Percentiles rank a stretch among this genome's conserved stretches.
These are phyloP conservation scores for Cisticola juncidis DNA, from an alignment of 2,113 vertebrate genomes.

Conservation along the genomic window DNA sequence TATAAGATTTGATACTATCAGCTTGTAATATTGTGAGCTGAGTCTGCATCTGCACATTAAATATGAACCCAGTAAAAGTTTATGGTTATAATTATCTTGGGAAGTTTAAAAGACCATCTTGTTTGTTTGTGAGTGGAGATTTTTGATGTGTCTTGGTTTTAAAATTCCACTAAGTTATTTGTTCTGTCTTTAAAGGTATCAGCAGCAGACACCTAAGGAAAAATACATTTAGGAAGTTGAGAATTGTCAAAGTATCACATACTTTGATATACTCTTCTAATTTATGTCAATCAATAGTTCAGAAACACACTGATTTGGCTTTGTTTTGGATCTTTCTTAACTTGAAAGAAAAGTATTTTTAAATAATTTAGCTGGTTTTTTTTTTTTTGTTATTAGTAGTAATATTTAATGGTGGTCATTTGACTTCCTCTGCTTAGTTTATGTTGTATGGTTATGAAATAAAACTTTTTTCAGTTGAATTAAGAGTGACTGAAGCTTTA, in stretches of 20 bases:
- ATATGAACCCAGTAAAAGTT: neutral
- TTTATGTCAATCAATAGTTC: neutral
- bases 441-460: neutral
- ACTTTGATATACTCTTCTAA: neutral
- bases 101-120: neutral
- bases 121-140: neutral
- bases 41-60: neutral
- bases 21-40: neutral
- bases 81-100: neutral
- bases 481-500: neutral
- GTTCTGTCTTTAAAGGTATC: neutral
- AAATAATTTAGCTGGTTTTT: neutral
- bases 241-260: no score
- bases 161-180: neutral
- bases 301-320: neutral
- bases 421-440: neutral
- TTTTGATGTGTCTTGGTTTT: neutral
- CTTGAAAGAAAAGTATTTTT: neutral
- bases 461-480: neutral
- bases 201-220: neutral
- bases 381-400: neutral
- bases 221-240: neutral
- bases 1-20: neutral
- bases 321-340: neutral
- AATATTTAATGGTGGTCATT: neutral